Percentiles rank a stretch among this genome's conserved stretches.
Evolutionary conservation across 2,797 vertebrate species (phyloP).

Genomic region (Amblyopsis hoosieri): DNA sequence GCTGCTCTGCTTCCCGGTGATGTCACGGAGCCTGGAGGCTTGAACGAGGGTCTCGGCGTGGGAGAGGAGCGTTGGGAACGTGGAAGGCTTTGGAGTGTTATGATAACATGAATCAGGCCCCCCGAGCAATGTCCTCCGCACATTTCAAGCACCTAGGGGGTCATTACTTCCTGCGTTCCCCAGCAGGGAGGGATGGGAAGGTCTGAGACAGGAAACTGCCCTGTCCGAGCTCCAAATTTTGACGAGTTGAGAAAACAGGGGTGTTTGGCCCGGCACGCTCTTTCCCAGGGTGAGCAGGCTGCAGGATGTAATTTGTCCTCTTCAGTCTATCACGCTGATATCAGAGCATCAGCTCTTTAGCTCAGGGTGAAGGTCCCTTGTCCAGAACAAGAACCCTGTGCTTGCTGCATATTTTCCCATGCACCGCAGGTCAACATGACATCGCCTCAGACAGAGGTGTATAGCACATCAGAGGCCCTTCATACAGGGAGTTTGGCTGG

Average conservation of each 20-base stretch:
- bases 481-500: background rate
- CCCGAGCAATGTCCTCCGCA: constrained; percentile 75
- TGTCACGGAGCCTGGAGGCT: constrained; percentile 51
- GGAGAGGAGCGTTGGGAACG: constrained; percentile 68
- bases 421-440: background rate
- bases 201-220: constrained; percentile 63
- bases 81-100: constrained; percentile 74
- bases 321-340: constrained; percentile 21
- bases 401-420: constrained; percentile 10
- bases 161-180: constrained; percentile 74
- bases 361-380: constrained; percentile 10
- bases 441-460: background rate
- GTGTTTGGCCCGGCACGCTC: constrained; percentile 52
- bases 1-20: constrained; percentile 62
- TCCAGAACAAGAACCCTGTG: constrained; percentile 22
- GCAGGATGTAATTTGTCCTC: constrained; percentile 55
- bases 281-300: constrained; percentile 54
- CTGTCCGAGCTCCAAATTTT: constrained; percentile 68
- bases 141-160: constrained; percentile 74
- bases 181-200: constrained; percentile 57
- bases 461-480: too few species aligned
- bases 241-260: constrained; percentile 70
- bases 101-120: constrained; percentile 75
- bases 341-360: constrained; percentile 9
- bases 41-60: constrained; percentile 32